Evolutionary conservation across 2,888 invertebrate species (phyloP), one percentile per base, ranked within the genome.

Genomic region (Volucella inflata): DNA sequence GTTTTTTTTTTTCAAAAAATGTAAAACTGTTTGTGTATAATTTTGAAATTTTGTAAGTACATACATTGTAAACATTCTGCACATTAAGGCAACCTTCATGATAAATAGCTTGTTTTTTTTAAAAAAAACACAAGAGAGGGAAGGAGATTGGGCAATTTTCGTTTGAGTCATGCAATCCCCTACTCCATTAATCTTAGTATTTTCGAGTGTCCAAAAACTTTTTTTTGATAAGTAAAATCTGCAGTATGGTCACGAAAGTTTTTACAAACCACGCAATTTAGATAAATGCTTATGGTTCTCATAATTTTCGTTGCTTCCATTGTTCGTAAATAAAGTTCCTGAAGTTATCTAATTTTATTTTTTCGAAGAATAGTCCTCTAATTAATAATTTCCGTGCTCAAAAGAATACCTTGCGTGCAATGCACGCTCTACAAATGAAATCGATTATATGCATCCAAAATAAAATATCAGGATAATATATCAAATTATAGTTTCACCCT

Each of bases 401-500:
- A 71, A 42, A 68, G 53, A 71, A 79, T 51, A 84, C 84, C 53
- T 85, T 80, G 76, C 80, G 76, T 80, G 76, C 76, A 76, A 48
- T 30, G 67, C 68, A 50, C 46, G 36, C 64, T 57, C 17, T 21
- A 16, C 46, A 36, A 60, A 60, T 70, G 62, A 55, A 76, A 80
- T 57, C 79, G 72, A 67, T 80, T 80, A 80, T 76, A 85, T 85
- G 85, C 85, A 85, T 68, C 85, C 76, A 21, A 85, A 85, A 85
- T 85, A 59, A 85, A 85, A 80, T 85, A 85, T 85, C 85, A 46
- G 80, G 68, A 85, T 80, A 85, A 85, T 85, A 80, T 85, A 85
- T 85, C 85, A 85, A 76, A 72, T 76, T 68, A 77, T 71, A 75
- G 75, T 57, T 78, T 79, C 79, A 65, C 71, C 79, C 79, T 53